These are phyloP conservation scores for Rhizoglyphus robini DNA, from an alignment of 1,140 invertebrate species.

Conservation along the genomic window DNA sequence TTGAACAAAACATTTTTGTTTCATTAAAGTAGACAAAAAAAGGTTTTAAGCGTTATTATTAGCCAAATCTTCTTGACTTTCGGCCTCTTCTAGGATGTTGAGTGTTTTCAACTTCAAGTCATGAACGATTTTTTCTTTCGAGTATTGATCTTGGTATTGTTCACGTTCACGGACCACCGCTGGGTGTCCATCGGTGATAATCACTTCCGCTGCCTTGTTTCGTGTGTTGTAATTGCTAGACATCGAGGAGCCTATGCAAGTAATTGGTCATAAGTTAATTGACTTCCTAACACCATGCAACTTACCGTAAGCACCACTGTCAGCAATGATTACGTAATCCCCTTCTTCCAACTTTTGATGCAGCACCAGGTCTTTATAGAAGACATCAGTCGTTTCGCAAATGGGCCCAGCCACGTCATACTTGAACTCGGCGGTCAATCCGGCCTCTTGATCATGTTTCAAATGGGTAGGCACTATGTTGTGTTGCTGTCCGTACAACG, in stretches of 20 bases:
- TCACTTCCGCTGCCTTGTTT: constrained; percentile 34
- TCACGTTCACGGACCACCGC: constrained; percentile 31
- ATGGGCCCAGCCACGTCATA: constrained; percentile 39
- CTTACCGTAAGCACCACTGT: constrained; percentile 37
- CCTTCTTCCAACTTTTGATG: constrained; percentile 27
- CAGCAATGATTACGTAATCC: constrained; percentile 33
- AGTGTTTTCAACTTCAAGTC: constrained; percentile 12
- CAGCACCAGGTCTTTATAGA: constrained; percentile 34
- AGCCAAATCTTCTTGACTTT: constrained; percentile 10
- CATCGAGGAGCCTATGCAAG: constrained; percentile 34
- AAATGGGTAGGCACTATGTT: constrained; percentile 29
- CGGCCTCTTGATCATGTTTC: constrained; percentile 6
- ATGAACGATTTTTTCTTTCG: constrained; percentile 4
- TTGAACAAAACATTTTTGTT: not conserved
- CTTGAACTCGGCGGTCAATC: not conserved
- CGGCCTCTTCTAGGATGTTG: constrained; percentile 6
- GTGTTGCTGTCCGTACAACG: constrained; percentile 35
- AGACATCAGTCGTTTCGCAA: constrained; percentile 38
- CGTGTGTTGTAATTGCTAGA: constrained; percentile 38
- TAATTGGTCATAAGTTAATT: not conserved
- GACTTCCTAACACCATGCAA: not conserved
- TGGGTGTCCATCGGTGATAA: constrained; percentile 30
- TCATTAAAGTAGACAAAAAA: not conserved
- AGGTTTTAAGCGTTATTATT: not conserved
- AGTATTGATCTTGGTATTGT: constrained; percentile 27